These are phyloP conservation scores for Ligdia adustata DNA, from an alignment of 2,888 invertebrate species.

Conservation along the genomic window DNA sequence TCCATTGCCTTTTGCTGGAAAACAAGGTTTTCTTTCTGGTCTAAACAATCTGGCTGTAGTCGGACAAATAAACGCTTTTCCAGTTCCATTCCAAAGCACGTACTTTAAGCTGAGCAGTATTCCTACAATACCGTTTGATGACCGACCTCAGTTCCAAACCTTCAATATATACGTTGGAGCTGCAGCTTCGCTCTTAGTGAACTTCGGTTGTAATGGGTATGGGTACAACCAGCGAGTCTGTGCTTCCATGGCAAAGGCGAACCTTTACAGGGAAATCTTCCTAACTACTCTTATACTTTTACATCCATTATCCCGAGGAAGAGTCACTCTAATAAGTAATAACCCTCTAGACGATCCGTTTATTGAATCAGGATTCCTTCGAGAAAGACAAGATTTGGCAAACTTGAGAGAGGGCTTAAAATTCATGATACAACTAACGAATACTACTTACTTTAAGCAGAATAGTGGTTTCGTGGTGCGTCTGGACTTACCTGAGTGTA, in stretches of 20 bases:
- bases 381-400: constrained; percentile 53
- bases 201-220: constrained; percentile 35
- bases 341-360: constrained; percentile 62
- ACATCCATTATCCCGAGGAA: constrained; percentile 65
- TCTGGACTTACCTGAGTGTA: constrained; percentile 78
- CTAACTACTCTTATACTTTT: constrained; percentile 48
- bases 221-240: constrained; percentile 44
- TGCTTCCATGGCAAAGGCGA: constrained; percentile 51
- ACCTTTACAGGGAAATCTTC: constrained; percentile 56
- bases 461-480: constrained; percentile 50
- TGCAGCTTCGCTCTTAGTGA: constrained; percentile 47
- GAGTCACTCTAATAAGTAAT: constrained; percentile 55
- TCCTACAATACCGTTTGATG: constrained; percentile 22
- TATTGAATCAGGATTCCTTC: constrained; percentile 61
- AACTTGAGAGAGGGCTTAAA: constrained; percentile 54
- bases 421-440: constrained; percentile 50
- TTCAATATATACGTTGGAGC: constrained; percentile 64
- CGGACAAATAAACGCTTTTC: constrained; percentile 47
- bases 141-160: constrained; percentile 63
- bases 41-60: constrained; percentile 49
- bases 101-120: constrained; percentile 51
- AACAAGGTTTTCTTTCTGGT: constrained; percentile 56
- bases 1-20: constrained; percentile 54
- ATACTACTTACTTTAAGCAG: constrained; percentile 57
- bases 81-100: constrained; percentile 58